Percentiles rank a stretch among this genome's conserved stretches.
Evolutionary conservation across 2,888 invertebrate genomes (phyloP).

Genomic region (Amiota mariae): DNA sequence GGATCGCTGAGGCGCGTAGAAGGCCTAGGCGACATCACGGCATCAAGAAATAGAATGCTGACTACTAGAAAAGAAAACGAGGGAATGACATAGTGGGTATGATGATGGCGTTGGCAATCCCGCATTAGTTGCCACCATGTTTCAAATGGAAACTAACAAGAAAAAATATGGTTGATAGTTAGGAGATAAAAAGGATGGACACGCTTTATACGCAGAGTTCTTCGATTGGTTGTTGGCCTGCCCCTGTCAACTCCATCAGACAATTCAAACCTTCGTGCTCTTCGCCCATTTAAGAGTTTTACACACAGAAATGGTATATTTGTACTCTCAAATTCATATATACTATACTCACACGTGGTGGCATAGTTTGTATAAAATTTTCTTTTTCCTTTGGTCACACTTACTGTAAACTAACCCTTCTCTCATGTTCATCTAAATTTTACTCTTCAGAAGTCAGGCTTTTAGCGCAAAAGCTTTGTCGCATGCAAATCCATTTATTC

Average conservation of each 20-base stretch:
- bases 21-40: constrained; percentile 22
- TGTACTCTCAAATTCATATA: not conserved
- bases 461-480: constrained; percentile 58
- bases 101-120: too few species aligned
- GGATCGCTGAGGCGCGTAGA: constrained; percentile 15
- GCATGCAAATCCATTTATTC: constrained; percentile 60
- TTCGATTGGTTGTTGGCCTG: constrained; percentile 20
- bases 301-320: not conserved
- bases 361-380: not conserved
- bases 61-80: constrained; percentile 1
- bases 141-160: not conserved
- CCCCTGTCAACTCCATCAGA: too few species aligned
- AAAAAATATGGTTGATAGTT: constrained; percentile 4
- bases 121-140: too few species aligned
- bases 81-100: too few species aligned
- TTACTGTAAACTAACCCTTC: not conserved
- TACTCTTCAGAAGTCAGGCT: constrained; percentile 43
- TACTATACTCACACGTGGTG: not conserved
- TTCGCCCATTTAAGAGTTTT: too few species aligned
- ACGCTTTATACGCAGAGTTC: constrained; percentile 19
- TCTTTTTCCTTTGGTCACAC: too few species aligned
- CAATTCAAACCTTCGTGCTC: too few species aligned
- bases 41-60: constrained; percentile 20
- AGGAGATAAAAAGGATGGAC: constrained; percentile 10
- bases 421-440: not conserved